Percentiles rank a stretch among this genome's conserved stretches.
Conservation (phyloP, 2,888 invertebrate species). For the Dione vanillae region DNA sequence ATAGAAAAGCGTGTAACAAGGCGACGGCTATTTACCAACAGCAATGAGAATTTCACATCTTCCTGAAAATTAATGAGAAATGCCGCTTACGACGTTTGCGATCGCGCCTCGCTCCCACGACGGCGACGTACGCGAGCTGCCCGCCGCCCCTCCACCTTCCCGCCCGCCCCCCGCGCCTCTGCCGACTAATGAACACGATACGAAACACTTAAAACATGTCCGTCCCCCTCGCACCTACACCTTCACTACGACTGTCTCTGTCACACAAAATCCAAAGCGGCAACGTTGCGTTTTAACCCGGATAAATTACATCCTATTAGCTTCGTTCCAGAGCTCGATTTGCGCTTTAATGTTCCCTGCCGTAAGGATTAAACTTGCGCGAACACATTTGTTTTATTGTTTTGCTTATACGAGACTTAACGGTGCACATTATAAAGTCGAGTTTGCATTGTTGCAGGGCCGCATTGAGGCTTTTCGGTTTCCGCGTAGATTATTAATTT, state of each 20-base stretch:
- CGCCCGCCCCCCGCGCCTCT: conserved; percentile 52
- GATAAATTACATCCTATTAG: conserved; percentile 84
- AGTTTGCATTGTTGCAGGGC: conserved; percentile 64
- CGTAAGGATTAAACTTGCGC: conserved; percentile 81
- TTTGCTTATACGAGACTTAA: conserved; percentile 75
- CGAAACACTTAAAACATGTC: conserved; percentile 70
- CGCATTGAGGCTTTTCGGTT: conserved; percentile 73
- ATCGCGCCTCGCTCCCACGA: conserved; percentile 68
- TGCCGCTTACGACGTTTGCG: conserved; percentile 76
- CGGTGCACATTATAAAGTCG: conserved; percentile 71
- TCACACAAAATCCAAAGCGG: conserved; percentile 75
- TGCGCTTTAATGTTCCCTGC: conserved; percentile 75
- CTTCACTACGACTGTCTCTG: conserved; percentile 57
- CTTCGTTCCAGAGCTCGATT: conserved; percentile 78
- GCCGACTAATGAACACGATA: conserved; percentile 71
- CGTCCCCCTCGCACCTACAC: conserved; percentile 60
- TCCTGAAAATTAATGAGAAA: conserved; percentile 82
- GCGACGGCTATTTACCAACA: conserved; percentile 71
- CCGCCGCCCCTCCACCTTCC: conserved; percentile 61
- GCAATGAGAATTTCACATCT: conserved; percentile 75
- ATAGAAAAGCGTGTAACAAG: conserved; percentile 61
- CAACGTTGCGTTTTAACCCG: conserved; percentile 79
- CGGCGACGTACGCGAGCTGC: conserved; percentile 69
- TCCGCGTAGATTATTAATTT: conserved; percentile 79
- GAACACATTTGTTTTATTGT: conserved; percentile 63